Conservation (phyloP, 2,113 vertebrate species). For the Phoxinus phoxinus region DNA sequence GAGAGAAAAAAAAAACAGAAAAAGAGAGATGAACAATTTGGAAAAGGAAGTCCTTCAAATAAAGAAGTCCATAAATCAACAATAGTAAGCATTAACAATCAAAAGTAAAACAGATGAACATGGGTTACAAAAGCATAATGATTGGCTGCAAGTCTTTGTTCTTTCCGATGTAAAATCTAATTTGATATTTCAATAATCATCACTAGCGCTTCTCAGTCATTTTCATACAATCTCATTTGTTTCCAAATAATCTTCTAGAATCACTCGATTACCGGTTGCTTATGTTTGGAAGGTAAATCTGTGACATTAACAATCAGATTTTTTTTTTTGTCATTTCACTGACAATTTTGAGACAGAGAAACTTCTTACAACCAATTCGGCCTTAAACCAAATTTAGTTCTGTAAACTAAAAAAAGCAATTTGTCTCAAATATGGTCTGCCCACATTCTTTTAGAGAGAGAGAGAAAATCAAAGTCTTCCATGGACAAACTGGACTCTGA, state of each 20-base stretch:
- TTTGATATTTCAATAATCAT: constrained; percentile 5
- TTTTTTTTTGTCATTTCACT: background rate
- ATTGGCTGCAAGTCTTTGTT: background rate
- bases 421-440: background rate
- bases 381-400: background rate
- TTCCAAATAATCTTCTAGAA: background rate
- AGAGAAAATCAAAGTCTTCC: constrained; percentile 28
- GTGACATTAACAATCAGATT: background rate
- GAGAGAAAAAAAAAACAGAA: background rate
- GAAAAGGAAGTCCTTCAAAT: constrained; percentile 11
- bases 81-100: constrained; percentile 26
- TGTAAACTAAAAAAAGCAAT: constrained; percentile 4
- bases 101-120: constrained; percentile 2
- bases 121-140: background rate
- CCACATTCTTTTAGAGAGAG: background rate
- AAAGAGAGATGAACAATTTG: constrained; percentile 26
- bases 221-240: constrained; percentile 9
- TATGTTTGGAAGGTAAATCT: background rate
- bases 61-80: constrained; percentile 7
- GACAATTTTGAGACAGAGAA: background rate
- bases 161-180: background rate
- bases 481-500: background rate
- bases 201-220: background rate
- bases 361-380: background rate
- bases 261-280: background rate